These are phyloP conservation scores for Aspidapion aeneum DNA, from an alignment of 2,888 invertebrate species.

Conservation along the genomic window DNA sequence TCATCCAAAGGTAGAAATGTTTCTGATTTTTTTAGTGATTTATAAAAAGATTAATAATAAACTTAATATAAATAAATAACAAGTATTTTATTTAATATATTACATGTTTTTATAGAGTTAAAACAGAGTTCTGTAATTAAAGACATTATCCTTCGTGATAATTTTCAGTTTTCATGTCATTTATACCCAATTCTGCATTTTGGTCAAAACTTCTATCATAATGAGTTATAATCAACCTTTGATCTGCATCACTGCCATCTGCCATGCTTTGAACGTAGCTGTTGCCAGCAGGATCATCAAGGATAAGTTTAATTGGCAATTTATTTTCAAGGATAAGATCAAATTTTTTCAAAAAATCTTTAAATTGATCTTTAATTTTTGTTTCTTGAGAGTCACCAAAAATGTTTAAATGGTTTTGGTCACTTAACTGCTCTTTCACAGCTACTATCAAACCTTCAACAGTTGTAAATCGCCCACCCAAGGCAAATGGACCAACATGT, in stretches of 20 bases:
- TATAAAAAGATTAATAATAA: too few relatives aligned
- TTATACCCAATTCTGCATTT: slow-evolving; percentile 92
- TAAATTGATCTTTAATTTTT: slow-evolving; percentile 53
- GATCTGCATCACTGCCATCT: slow-evolving; percentile 64
- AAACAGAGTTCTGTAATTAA: too few relatives aligned
- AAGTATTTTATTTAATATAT: too few relatives aligned
- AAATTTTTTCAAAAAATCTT: slow-evolving; percentile 62
- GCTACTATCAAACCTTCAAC: slow-evolving; percentile 84
- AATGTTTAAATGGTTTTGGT: slow-evolving; percentile 57
- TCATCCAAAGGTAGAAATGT: slow-evolving; percentile 76
- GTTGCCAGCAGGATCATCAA: slow-evolving; percentile 98
- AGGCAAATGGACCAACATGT: slow-evolving; percentile 77
- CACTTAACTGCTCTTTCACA: slow-evolving; percentile 71
- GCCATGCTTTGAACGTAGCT: slow-evolving; percentile 84
- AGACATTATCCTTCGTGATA: too few relatives aligned
- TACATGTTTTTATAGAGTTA: too few relatives aligned
- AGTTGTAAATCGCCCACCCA: slow-evolving; percentile 93
- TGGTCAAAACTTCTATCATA: slow-evolving; percentile 87
- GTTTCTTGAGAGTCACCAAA: slow-evolving; percentile 69
- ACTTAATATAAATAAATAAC: too few relatives aligned
- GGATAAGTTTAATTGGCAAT: slow-evolving; percentile 65
- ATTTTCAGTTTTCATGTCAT: slow-evolving; percentile 92
- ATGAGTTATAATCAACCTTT: slow-evolving; percentile 66
- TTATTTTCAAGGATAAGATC: slow-evolving; percentile 63
- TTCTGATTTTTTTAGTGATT: slow-evolving; percentile 79